Evolutionary conservation across 2,113 vertebrate species (phyloP).

Genomic region (Polyodon spathula): DNA sequence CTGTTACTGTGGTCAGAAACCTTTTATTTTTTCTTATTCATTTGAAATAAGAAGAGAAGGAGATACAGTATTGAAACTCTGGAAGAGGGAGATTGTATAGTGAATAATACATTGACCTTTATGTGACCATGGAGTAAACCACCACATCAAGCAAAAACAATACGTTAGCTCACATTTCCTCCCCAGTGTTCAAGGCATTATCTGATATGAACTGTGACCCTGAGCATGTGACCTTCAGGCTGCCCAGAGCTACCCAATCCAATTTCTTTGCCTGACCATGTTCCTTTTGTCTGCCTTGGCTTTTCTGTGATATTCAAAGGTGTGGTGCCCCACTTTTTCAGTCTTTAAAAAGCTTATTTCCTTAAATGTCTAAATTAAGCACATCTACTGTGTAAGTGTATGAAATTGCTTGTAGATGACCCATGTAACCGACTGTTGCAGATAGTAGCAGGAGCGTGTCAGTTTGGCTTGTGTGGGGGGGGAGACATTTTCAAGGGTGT

Average conservation of each 20-base stretch:
- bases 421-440: no score
- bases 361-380: no score
- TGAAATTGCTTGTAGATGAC: no score
- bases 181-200: slow-evolving; percentile 11
- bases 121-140: slow-evolving; percentile 7
- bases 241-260: slow-evolving; percentile 2
- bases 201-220: slow-evolving; percentile 18
- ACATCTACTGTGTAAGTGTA: no score
- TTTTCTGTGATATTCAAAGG: no score
- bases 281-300: neutral
- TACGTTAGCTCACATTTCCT: slow-evolving; percentile 1
- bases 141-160: slow-evolving; percentile 9
- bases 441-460: no score
- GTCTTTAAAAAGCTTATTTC: no score
- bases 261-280: slow-evolving; percentile 1
- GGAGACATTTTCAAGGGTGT: no score
- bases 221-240: slow-evolving; percentile 17
- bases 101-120: neutral
- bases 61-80: no score
- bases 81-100: neutral
- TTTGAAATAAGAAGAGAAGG: no score
- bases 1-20: no score
- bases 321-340: neutral
- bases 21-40: neutral
- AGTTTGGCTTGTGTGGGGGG: no score